Base-by-base conservation (phyloP, 2,113 vertebrate genomes). In the Microcebus griseorufus region DNA sequence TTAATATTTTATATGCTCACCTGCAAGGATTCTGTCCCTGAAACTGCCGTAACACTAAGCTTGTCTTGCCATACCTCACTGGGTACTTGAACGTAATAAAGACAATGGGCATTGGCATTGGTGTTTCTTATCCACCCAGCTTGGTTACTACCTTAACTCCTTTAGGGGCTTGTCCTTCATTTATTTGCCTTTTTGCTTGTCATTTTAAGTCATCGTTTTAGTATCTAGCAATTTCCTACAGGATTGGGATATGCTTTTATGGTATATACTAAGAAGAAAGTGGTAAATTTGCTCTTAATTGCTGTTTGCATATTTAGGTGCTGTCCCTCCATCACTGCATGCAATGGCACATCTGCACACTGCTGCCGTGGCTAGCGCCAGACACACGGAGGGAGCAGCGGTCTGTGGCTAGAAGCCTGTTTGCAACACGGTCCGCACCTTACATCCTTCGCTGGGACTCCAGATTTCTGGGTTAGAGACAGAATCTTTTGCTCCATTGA, bases 81-180 rank as follows among this genome's bases (percentile, higher is more conserved):
- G 70, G 23, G n/a, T 53, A 29, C 62, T 67, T 69, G 67, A 79
- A 80, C 0, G 3, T 39, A 23, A n/a, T 14, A 58, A 64, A 79
- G 6, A 83, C 6, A 5, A 0, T 10, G 34, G 29, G 9, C 2
- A 0, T n/a, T n/a, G n/a, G n/a, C n/a, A n/a, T n/a, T 79, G 42
- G 9, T 53, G 11, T 64, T 51, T 87, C 48, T 94, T 32, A 65
- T 60, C n/a, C 53, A 29, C 62, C 53, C 25, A 32, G 45, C 9
- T 76, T 53, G 23, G 3, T 42, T 88, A 76, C 32, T 65, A 37
- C 12, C 16, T 78, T 29, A 27, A 34, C 45, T 64, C 14, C 6
- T 80, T 34, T 58, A 11, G 0, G 16, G 12, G 5, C 22, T 79
- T 92, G 6, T 53, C n/a, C 29, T 82, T 64, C 6, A 73, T 17